Percentiles rank a stretch among this genome's conserved stretches.
Conservation (phyloP, 2,888 invertebrate species). For the Agonopterix heracliana region DNA sequence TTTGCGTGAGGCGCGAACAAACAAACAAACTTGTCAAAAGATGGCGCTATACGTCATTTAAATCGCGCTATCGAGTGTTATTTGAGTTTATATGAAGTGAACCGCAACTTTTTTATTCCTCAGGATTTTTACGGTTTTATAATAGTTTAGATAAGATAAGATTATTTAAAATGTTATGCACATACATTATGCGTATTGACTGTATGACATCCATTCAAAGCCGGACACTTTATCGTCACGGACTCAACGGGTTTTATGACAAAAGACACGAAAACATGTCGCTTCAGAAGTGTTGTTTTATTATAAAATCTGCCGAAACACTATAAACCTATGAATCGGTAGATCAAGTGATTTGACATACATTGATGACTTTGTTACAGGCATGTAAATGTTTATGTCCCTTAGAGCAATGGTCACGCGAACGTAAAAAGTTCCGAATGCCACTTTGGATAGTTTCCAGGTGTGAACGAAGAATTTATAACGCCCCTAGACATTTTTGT, state of each 20-base stretch:
- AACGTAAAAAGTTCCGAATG: not conserved
- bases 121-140: no score
- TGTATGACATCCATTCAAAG: constrained; percentile 15
- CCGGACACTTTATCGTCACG: constrained; percentile 14
- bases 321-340: no score
- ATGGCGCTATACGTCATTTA: no score
- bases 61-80: no score
- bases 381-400: constrained; percentile 18
- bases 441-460: constrained; percentile 25
- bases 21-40: no score
- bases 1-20: no score
- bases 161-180: not conserved
- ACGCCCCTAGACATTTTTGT: constrained; percentile 30
- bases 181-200: constrained; percentile 1
- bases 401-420: constrained; percentile 16
- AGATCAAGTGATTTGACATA: constrained; percentile 5
- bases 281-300: constrained; percentile 4
- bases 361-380: constrained; percentile 22
- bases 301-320: no score
- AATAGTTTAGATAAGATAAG: no score
- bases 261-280: constrained; percentile 26
- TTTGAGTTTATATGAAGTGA: no score
- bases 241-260: constrained; percentile 25
- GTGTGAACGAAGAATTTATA: constrained; percentile 40
- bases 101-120: no score